phyloP scores from a whole-genome alignment of 2,113 vertebrate species.

The Pluvianellus socialis region DNA sequence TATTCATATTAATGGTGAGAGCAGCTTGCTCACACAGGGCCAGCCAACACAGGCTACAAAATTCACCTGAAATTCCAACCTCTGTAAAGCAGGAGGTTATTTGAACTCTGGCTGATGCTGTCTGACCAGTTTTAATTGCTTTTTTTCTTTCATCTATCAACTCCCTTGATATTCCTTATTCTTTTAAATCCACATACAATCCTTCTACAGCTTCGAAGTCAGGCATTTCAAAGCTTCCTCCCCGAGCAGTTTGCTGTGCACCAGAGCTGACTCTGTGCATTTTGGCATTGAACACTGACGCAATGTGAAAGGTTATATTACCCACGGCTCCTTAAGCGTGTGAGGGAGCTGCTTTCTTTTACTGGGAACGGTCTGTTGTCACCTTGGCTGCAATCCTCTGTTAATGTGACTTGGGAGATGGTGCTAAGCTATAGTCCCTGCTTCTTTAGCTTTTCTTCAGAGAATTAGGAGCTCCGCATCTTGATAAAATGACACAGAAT shows the following conservation, averaged over 20 bases:
- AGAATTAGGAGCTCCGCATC: neutral
- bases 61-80: neutral
- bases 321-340: neutral
- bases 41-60: neutral
- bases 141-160: neutral
- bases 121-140: neutral
- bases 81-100: neutral
- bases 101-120: neutral
- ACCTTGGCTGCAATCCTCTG: neutral
- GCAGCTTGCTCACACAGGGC: neutral
- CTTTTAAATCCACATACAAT: neutral
- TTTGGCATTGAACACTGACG: neutral
- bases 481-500: constrained; percentile 20
- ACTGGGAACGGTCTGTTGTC: neutral
- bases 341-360: neutral
- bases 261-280: neutral
- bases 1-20: neutral
- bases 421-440: neutral
- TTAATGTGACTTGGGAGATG: neutral
- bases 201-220: neutral
- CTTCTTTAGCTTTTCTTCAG: neutral
- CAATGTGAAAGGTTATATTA: constrained; percentile 5
- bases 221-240: constrained; percentile 1
- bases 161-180: neutral
- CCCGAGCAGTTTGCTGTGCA: fast-evolving